phyloP scores from a whole-genome alignment of 1,140 invertebrate species.

The Trachymyrmex cornetzi region DNA sequence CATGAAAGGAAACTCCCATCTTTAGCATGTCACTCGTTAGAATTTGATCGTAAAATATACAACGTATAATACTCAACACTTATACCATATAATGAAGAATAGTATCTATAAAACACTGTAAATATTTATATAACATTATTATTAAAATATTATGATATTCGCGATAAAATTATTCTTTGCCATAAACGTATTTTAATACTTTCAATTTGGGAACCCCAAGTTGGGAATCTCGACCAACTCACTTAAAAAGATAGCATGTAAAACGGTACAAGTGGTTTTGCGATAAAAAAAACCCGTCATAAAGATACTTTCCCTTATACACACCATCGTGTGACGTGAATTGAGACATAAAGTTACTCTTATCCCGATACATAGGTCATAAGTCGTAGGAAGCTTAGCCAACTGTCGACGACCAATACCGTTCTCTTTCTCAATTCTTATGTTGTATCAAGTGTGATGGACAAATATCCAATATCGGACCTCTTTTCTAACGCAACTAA shows the following conservation, averaged over 20 bases:
- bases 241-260: background rate
- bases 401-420: conserved; percentile 9
- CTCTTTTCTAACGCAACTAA: background rate
- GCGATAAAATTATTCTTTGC: background rate
- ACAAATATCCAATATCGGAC: background rate
- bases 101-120: background rate
- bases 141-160: background rate
- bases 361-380: conserved; percentile 18
- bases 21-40: conserved; percentile 22
- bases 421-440: conserved; percentile 17
- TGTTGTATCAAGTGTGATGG: background rate
- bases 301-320: background rate
- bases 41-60: background rate
- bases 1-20: background rate
- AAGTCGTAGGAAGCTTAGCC: conserved; percentile 21
- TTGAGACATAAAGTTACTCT: conserved; percentile 15
- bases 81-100: background rate
- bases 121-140: conserved; percentile 5
- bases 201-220: background rate
- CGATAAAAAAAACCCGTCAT: background rate
- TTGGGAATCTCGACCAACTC: background rate
- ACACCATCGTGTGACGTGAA: background rate
- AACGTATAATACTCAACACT: no score
- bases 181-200: background rate
- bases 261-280: background rate